Evolutionary conservation across 2,797 vertebrate species (phyloP), one percentile per base, ranked within the genome.

Genomic region (Lagocephalus sceleratus): DNA sequence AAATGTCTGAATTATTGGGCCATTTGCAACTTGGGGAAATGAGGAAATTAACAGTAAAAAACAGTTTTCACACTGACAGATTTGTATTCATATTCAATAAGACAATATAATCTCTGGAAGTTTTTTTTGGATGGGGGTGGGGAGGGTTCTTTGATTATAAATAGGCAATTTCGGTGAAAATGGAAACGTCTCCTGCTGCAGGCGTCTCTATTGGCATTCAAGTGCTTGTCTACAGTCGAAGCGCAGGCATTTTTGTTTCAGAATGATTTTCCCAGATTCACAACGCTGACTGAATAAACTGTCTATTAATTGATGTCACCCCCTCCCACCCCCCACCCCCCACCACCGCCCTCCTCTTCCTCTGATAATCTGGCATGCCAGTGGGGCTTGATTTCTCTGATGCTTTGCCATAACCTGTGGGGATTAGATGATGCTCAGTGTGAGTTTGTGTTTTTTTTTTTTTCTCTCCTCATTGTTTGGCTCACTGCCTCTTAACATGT

Each of bases 381-480:
- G 63, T 73, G 60, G 74, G 69, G 61, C 60, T 73, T 84, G 75
- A 79, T 86, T 81, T 81, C 80, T 89, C 88, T 88, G 86, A 88
- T 84, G 80, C 67, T 25, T 64, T 83, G 85, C 85, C 85, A 88
- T 80, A 86, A 86, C 85, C 81, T 85, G 76, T 87, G 77, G 78
- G 81, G 79, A 86, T 88, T 85, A 86, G 76, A 78, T 55, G 71
- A 75, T 80, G 75, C 73, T 78, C 66, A 73, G 63, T 32, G 79
- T 68, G 71, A 67, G 67, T 76, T 80, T 78, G 73, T 59, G 60
- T 40, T 40, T 40, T 40, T 40, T 8, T 15, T 40, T 40, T 40
- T 42, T 19, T 19, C 57, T 64, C 69, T 75, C 73, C 68, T 71
- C 66, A 82, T 57, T 78, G 60, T 66, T 65, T 82, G 76, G 78